Evolutionary conservation across 1,140 invertebrate genomes (phyloP).

Genomic region (Sesamia nonagrioides): DNA sequence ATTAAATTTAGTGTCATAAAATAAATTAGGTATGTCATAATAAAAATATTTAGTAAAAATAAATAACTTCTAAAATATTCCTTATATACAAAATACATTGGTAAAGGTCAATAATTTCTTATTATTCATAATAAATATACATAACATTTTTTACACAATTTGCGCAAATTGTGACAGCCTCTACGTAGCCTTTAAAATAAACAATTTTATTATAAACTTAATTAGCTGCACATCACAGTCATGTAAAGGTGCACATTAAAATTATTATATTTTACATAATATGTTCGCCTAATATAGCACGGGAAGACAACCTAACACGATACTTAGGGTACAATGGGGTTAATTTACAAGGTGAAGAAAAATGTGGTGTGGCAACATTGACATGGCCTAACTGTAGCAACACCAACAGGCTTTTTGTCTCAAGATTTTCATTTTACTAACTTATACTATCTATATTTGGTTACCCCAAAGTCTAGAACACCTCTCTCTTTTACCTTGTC

Average conservation of each 20-base stretch:
- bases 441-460: background rate
- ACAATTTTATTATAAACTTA: background rate
- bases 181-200: background rate
- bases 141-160: background rate
- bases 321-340: background rate
- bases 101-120: background rate
- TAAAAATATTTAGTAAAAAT: constrained; percentile 6
- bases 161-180: constrained; percentile 15
- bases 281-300: background rate
- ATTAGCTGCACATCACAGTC: constrained; percentile 23
- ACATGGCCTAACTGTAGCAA: background rate
- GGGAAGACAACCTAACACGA: constrained; percentile 3
- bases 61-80: constrained; percentile 32
- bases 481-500: background rate
- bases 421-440: background rate
- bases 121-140: background rate
- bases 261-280: background rate
- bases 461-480: too few relatives aligned
- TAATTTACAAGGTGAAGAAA: background rate
- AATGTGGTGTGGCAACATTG: background rate
- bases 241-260: constrained; percentile 3
- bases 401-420: background rate
- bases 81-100: constrained; percentile 32
- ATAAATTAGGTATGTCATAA: constrained; percentile 34
- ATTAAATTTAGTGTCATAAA: background rate